Evolutionary conservation across 2,888 invertebrate genomes (phyloP), one percentile per base, ranked within the genome.

Genomic region (Oscheius sp.): DNA sequence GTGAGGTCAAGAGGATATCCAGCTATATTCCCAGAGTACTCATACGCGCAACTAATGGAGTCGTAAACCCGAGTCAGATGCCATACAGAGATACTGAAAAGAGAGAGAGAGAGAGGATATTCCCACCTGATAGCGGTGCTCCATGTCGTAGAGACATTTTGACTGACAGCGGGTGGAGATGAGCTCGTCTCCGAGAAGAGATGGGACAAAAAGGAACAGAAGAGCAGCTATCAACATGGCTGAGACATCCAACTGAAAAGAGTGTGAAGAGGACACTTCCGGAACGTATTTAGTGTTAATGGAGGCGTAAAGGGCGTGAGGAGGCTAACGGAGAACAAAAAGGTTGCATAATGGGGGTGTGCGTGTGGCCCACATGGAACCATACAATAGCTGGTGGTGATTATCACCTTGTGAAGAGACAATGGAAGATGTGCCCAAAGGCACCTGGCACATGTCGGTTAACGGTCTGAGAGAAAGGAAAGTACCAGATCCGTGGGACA

Each of bases 141-240:
- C 86, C 79, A 87, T 77, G 70, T 86, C 78, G 68, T 79, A 75
- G 7, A 87, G 78, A 73, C 87, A 87, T 75, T 85, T 84, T 10
- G 87, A 79, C 73, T 87, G 87, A 62, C 87, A 87, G 71, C 87
- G 73, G 5, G 85, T 81, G 1, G 81, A 79, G 47, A 86, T 79
- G 11, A 86, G 76, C 62, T 86, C 86, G 55, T 85, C 84, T 57
- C 42, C 70, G n/a, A 32, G 29, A 1, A 53, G 35, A 21, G 37
- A 21, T 33, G 29, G 59, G 21, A 58, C 13, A 59, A 70, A 70
- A 70, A 58, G 21, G 50, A 59, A 29, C 58, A 59, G 48, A 32
- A 66, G 42, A 55, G 53, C 13, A 42, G 32, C 10, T 32, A 63
- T 29, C 29, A 63, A 48, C 63, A 63, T 48, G 37, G 7, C 37